Percentiles rank a stretch among this genome's conserved stretches.
These are phyloP conservation scores for Brachypteracias leptosomus DNA, from an alignment of 2,113 vertebrate genomes.

Conservation along the genomic window DNA sequence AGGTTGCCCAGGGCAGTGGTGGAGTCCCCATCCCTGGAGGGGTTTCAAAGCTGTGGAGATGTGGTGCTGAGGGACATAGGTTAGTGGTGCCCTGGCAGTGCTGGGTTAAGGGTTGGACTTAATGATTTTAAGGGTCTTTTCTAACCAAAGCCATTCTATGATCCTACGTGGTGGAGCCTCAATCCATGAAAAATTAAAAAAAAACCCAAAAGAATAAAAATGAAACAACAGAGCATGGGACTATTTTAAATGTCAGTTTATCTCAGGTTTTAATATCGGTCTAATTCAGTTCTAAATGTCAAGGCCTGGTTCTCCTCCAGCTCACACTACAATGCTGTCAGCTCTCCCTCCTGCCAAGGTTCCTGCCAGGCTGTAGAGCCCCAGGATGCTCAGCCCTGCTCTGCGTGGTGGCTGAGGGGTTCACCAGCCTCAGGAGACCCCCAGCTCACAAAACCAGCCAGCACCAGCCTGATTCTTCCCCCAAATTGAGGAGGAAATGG, in stretches of 20 bases:
- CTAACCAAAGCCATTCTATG: not conserved
- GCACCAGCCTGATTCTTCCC: not conserved
- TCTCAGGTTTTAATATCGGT: not conserved
- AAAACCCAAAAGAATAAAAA: not conserved
- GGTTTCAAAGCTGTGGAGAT: not conserved
- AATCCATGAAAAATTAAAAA: not conserved
- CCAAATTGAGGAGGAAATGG: rapidly evolving
- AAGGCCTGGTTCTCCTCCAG: not conserved
- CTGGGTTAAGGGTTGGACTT: not conserved
- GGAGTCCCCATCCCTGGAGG: not conserved
- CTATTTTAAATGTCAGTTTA: not conserved
- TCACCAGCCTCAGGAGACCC: not conserved
- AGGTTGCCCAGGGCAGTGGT: too few species aligned
- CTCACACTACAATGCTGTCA: not conserved
- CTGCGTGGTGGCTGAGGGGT: rapidly evolving
- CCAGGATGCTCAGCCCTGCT: not conserved
- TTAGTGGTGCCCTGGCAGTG: not conserved
- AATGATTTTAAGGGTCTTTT: not conserved
- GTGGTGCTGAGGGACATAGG: not conserved
- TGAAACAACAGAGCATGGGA: not conserved
- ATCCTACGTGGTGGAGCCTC: not conserved
- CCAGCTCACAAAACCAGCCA: not conserved
- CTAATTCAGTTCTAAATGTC: not conserved
- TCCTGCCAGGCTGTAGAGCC: not conserved
- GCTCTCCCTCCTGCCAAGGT: rapidly evolving